Percentiles rank a stretch among this genome's conserved stretches.
phyloP scores from a whole-genome alignment of 2,888 invertebrate species.

The Drosophila affinis region DNA sequence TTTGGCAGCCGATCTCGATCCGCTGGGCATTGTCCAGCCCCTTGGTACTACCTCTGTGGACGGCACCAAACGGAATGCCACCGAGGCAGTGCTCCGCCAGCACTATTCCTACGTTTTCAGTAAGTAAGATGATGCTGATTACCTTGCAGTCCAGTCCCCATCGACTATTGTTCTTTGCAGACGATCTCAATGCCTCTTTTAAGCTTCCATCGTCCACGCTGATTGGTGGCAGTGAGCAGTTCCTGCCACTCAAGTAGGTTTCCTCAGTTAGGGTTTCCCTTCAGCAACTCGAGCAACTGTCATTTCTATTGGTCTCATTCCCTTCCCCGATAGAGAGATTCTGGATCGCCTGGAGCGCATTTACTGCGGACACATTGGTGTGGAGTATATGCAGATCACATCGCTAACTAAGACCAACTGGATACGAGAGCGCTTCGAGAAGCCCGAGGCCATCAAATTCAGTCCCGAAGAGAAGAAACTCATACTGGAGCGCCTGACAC shows the following conservation, averaged over 20 bases:
- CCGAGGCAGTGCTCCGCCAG: slow-evolving; percentile 64
- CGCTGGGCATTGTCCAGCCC: slow-evolving; percentile 86
- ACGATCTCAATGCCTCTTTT: slow-evolving; percentile 97
- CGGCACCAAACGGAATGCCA: slow-evolving; percentile 57
- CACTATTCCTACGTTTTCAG: slow-evolving; percentile 60
- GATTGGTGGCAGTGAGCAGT: slow-evolving; percentile 95
- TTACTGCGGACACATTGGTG: slow-evolving; percentile 98
- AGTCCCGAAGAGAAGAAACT: slow-evolving; percentile 94
- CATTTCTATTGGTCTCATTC: neutral
- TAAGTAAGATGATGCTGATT: slow-evolving; percentile 27
- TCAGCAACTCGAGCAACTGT: neutral
- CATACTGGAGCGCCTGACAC: slow-evolving; percentile 94
- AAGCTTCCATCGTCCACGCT: slow-evolving; percentile 98
- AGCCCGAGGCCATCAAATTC: slow-evolving; percentile 93
- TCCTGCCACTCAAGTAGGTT: slow-evolving; percentile 88
- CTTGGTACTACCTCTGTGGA: slow-evolving; percentile 33
- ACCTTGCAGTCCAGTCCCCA: too few relatives aligned
- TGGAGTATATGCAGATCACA: slow-evolving; percentile 99
- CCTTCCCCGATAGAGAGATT: slow-evolving; percentile 88
- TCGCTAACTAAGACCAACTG: slow-evolving; percentile 98
- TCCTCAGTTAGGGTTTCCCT: slow-evolving; percentile 84
- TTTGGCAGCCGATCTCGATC: slow-evolving; percentile 91
- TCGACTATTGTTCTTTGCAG: slow-evolving; percentile 65
- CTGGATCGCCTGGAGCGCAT: slow-evolving; percentile 93
- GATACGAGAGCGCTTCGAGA: slow-evolving; percentile 97